phyloP scores from a whole-genome alignment of 2,113 vertebrate genomes.

The Solenodon paradoxus region DNA sequence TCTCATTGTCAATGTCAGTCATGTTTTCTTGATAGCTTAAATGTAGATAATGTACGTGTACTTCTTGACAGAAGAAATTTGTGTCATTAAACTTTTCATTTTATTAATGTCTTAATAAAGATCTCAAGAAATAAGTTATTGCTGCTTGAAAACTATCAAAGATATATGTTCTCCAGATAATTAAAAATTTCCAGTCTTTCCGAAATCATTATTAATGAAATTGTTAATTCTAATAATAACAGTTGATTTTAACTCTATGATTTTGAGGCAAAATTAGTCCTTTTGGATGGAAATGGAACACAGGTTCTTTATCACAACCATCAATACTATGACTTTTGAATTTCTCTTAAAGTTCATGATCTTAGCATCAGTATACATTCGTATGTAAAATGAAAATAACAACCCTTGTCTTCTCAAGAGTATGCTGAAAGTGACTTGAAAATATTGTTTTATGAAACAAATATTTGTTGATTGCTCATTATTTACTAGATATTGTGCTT shows the following conservation, averaged over 20 bases:
- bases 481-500: not conserved
- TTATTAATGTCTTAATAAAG: not conserved
- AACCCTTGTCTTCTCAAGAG: not conserved
- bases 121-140: not conserved
- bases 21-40: not conserved
- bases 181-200: not conserved
- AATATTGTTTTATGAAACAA: not conserved
- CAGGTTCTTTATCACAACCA: not conserved
- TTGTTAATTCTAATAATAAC: not conserved
- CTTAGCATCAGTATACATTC: not conserved
- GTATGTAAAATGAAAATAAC: not conserved
- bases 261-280: not conserved
- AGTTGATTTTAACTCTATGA: not conserved
- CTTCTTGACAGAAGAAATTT: not conserved
- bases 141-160: not conserved
- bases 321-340: not conserved
- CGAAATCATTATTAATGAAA: slow-evolving; percentile 2
- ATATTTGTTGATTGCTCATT: not conserved
- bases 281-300: not conserved
- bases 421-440: slow-evolving; percentile 5
- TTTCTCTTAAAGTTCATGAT: not conserved
- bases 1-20: not conserved
- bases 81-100: not conserved
- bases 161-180: not conserved
- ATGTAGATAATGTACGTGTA: not conserved